Evolutionary conservation across 1,140 invertebrate genomes (phyloP).

Genomic region (Brachionus rotundiformis): DNA sequence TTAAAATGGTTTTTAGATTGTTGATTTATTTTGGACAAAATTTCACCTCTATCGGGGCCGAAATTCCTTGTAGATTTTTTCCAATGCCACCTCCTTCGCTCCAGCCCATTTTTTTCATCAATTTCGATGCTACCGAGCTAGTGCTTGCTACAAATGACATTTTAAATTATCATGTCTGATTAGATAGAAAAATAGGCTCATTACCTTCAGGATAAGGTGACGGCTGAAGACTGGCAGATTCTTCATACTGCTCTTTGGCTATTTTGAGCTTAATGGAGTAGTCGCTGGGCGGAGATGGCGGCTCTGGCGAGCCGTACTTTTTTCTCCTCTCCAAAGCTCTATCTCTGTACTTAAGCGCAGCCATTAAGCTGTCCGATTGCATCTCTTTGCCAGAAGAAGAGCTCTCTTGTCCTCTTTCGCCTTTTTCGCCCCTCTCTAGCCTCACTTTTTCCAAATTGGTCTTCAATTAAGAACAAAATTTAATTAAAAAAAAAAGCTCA

Average conservation of each 20-base stretch:
- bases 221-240: neutral
- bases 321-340: conserved; percentile 88
- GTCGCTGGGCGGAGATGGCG: conserved; percentile 65
- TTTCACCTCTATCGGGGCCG: conserved; percentile 80
- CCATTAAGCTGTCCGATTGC: neutral
- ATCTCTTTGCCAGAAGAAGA: neutral
- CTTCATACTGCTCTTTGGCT: conserved; percentile 52
- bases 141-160: neutral
- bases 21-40: neutral
- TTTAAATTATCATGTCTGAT: neutral
- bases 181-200: too few relatives aligned
- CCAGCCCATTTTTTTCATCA: conserved; percentile 99
- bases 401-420: neutral
- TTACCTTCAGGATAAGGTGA: neutral
- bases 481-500: neutral
- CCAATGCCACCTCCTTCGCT: conserved; percentile 90
- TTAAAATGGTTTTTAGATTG: too few relatives aligned
- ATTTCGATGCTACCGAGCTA: conserved; percentile 64
- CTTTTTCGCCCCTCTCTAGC: conserved; percentile 3
- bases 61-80: conserved; percentile 86
- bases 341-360: conserved; percentile 74
- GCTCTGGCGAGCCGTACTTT: conserved; percentile 86
- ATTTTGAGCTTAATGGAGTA: conserved; percentile 52
- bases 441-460: conserved; percentile 48
- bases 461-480: conserved; percentile 10